Conservation (phyloP, 2,888 invertebrate species). For the Drosophila prolongata region DNA sequence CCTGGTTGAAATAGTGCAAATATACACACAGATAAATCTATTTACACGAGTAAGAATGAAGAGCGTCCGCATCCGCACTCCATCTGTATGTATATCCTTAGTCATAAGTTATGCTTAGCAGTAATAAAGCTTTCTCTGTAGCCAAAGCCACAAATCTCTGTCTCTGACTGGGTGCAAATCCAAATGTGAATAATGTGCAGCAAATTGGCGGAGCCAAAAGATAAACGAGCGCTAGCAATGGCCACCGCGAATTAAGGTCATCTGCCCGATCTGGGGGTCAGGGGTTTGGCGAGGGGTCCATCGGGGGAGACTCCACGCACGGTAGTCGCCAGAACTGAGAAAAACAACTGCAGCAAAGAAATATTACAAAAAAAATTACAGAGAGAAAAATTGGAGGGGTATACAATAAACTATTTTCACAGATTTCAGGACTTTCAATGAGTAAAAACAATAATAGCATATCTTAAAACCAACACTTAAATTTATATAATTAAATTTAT, state of each 20-base stretch:
- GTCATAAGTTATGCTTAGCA: conserved; percentile 33
- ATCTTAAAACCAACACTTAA: too few relatives aligned
- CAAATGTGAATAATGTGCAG: conserved; percentile 64
- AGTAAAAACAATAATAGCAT: too few relatives aligned
- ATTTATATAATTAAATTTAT: too few relatives aligned
- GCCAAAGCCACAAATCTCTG: conserved; percentile 43
- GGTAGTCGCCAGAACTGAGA: conserved; percentile 53
- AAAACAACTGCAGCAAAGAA: conserved; percentile 29
- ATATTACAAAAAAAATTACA: conserved; percentile 51
- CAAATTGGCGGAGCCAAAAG: conserved; percentile 71
- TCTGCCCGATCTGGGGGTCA: conserved; percentile 45
- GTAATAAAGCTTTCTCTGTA: conserved; percentile 72
- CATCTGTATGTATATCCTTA: conserved; percentile 27
- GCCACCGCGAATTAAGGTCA: conserved; percentile 74
- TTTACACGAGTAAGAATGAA: conserved; percentile 35
- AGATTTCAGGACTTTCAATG: too few relatives aligned
- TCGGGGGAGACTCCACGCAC: conserved; percentile 50
- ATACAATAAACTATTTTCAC: too few relatives aligned
- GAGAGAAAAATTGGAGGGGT: too few relatives aligned
- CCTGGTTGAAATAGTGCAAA: conserved; percentile 78
- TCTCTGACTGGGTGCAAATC: conserved; percentile 55
- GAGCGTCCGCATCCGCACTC: conserved; percentile 9
- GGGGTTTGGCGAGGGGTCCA: conserved; percentile 10
- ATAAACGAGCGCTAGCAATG: conserved; percentile 62
- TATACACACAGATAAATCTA: conserved; percentile 53